These are phyloP conservation scores for Hylaeus anthracinus DNA, from an alignment of 1,140 invertebrate species.

Conservation along the genomic window DNA sequence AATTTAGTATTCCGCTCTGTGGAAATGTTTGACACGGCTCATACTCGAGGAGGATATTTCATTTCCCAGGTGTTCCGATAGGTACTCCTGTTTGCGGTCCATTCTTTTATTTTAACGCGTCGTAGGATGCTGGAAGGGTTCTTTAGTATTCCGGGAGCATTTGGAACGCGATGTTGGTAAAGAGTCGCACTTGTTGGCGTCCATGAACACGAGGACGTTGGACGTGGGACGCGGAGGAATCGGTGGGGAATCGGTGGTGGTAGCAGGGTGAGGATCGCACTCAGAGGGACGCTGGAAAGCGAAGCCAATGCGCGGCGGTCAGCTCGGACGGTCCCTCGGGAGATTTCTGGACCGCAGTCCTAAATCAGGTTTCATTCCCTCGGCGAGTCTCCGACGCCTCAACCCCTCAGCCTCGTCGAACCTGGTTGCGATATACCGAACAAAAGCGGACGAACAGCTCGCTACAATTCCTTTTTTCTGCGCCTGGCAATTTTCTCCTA, in stretches of 20 bases:
- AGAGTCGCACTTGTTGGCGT: constrained; percentile 79
- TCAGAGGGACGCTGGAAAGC: constrained; percentile 75
- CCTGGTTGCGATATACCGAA: constrained; percentile 54
- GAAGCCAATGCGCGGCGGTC: constrained; percentile 76
- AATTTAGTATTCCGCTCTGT: no score
- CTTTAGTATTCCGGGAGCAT: constrained; percentile 75
- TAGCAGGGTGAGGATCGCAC: constrained; percentile 69
- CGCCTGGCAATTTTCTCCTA: constrained; percentile 58
- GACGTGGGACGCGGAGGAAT: constrained; percentile 68
- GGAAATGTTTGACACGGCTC: no score
- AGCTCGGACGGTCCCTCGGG: constrained; percentile 74
- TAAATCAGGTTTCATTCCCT: constrained; percentile 80
- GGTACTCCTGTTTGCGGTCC: not conserved
- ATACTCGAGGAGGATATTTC: no score
- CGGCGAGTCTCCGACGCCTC: constrained; percentile 69
- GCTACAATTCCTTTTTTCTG: constrained; percentile 52
- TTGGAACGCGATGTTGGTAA: constrained; percentile 76
- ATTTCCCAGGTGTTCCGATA: not conserved
- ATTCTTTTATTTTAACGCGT: constrained; percentile 31
- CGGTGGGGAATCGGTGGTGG: constrained; percentile 39
- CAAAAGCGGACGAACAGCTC: constrained; percentile 53
- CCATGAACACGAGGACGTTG: constrained; percentile 71
- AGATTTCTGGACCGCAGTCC: constrained; percentile 78
- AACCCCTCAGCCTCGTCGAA: constrained; percentile 55
- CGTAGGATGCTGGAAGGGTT: constrained; percentile 40